Base-by-base conservation (phyloP, 2,797 vertebrate genomes). In the Picus viridis region DNA sequence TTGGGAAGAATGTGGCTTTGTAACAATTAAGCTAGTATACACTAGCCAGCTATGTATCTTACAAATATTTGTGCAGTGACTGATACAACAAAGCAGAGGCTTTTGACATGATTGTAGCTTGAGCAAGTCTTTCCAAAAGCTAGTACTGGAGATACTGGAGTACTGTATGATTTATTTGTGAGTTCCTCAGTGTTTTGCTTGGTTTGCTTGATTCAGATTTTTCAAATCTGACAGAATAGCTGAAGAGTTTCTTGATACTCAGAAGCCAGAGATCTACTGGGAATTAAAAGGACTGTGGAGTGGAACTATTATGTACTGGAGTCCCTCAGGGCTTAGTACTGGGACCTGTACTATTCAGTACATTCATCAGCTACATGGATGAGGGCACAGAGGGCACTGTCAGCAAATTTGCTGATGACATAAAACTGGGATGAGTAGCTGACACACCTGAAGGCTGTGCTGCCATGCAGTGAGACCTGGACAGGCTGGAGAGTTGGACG, bases 61-160 rank as follows among this genome's bases (percentile, higher is more conserved):
- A 74, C 78, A 86, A 94, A 94, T 36, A 18, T 79, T 94, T 94
- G 74, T 84, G 65, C 85, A 84, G 18, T 95, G 92, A 92, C 68
- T 91, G 94, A 90, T 77, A 29, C 30, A 88, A 79, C 41, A 56
- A 80, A 80, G 62, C 83, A 86, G 74, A 90, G 68, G 94, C 71
- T 91, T 93, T 88, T 88, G 74, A 76, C 77, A 54, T 89, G 79
- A 58, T 82, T 71, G 19, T 75, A 82, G 85, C 3, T 5, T 93
- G 80, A 89, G 89, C 91, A 94, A 88, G 54, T 47, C 43, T 41
- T 93, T 76, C 71, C 27, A 65, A 82, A 92, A 82, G 61, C 64
- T 88, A 45, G 18, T 63, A 67, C 36, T 88, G 67, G 29, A 67
- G 14, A 32, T 77, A 39, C 11, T 29, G 62, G n/a, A 39, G 13